These are phyloP conservation scores for Drosophila repleta DNA, from an alignment of 1,140 invertebrate genomes.

Conservation along the genomic window DNA sequence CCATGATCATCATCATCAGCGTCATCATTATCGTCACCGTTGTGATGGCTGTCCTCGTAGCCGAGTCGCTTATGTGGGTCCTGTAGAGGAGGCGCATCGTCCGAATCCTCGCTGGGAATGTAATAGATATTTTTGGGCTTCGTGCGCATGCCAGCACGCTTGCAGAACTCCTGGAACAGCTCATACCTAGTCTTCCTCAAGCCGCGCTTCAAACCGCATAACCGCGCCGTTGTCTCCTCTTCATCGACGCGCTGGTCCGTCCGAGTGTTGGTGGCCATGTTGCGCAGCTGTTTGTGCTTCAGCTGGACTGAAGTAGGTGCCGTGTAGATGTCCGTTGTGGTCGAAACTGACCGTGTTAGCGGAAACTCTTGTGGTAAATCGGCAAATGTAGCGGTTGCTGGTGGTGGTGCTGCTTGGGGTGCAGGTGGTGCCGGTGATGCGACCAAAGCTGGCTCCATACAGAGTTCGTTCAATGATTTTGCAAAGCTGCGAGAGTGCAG, in stretches of 20 bases:
- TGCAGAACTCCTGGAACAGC: slow-evolving; percentile 79
- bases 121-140: slow-evolving; percentile 81
- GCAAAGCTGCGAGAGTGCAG: slow-evolving; percentile 77
- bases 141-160: slow-evolving; percentile 67
- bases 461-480: slow-evolving; percentile 80
- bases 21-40: slow-evolving; percentile 38
- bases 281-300: slow-evolving; percentile 45
- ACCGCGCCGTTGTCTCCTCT: slow-evolving; percentile 42
- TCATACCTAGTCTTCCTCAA: slow-evolving; percentile 81
- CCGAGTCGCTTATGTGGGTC: not conserved
- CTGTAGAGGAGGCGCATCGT: slow-evolving; percentile 2
- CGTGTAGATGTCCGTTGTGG: slow-evolving; percentile 76
- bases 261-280: slow-evolving; percentile 66
- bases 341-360: slow-evolving; percentile 79
- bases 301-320: not conserved
- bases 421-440: slow-evolving; percentile 20
- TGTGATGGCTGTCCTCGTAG: slow-evolving; percentile 7
- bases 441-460: slow-evolving; percentile 50
- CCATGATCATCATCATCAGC: slow-evolving; percentile 65
- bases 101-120: slow-evolving; percentile 59
- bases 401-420: slow-evolving; percentile 19
- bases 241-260: slow-evolving; percentile 5
- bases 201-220: slow-evolving; percentile 73
- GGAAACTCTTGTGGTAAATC: slow-evolving; percentile 80
- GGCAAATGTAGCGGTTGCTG: slow-evolving; percentile 50